A percentile compares a stretch with the other conserved stretches of the same genome.
These are phyloP conservation scores for Acrossocheilus wenchowensis DNA, from an alignment of 2,797 vertebrate genomes.

Conservation along the genomic window DNA sequence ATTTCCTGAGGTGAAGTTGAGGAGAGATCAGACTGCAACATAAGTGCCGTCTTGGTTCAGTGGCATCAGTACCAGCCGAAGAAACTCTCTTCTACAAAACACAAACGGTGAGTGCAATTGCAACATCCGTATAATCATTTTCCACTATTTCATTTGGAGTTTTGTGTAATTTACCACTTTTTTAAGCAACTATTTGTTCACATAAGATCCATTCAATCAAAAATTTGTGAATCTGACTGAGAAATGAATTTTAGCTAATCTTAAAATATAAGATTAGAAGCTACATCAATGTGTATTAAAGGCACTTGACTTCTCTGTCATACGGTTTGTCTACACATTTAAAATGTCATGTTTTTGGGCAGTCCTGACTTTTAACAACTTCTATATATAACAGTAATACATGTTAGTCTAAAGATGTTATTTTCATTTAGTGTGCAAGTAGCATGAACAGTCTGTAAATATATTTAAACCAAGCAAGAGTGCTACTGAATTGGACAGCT, in stretches of 20 bases:
- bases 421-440: background rate
- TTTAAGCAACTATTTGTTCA: background rate
- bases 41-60: background rate
- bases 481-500: too few relatives aligned
- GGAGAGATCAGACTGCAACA: background rate
- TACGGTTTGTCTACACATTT: background rate
- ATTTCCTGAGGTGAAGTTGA: slow-evolving; percentile 50
- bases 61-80: background rate
- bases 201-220: background rate
- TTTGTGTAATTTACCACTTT: slow-evolving; percentile 1
- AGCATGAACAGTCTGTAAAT: background rate
- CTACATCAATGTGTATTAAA: background rate
- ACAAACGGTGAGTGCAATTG: slow-evolving; percentile 39
- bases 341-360: background rate
- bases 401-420: background rate
- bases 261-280: background rate
- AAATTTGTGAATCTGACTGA: background rate
- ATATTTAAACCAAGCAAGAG: background rate
- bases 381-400: background rate
- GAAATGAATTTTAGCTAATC: background rate
- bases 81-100: slow-evolving; percentile 1
- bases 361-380: background rate
- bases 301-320: background rate
- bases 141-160: background rate
- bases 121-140: background rate